phyloP scores from a whole-genome alignment of 2,113 vertebrate genomes.

The Bambusicola thoracicus region DNA sequence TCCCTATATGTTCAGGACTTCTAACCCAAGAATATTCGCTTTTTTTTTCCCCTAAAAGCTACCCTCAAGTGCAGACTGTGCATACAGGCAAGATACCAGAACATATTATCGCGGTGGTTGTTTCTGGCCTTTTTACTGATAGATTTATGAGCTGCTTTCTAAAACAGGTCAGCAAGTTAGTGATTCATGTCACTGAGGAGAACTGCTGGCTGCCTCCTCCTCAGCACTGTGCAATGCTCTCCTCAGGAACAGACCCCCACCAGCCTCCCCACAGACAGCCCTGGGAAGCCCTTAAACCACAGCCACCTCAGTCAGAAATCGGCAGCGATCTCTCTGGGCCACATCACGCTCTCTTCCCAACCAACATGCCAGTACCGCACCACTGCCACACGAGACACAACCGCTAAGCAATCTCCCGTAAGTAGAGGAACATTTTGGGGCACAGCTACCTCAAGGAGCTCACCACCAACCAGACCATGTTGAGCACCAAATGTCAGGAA shows the following conservation, averaged over 20 bases:
- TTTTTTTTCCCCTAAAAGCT: not conserved
- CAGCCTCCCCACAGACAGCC: not conserved
- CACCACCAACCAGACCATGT: not conserved
- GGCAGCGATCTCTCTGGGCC: accelerated
- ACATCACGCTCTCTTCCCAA: not conserved
- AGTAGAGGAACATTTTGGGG: not conserved
- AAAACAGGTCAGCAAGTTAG: not conserved
- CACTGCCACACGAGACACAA: not conserved
- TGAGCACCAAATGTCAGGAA: not conserved
- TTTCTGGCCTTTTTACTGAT: constrained; percentile 6
- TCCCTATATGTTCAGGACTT: not conserved
- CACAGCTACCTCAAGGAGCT: not conserved
- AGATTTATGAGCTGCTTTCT: constrained; percentile 11
- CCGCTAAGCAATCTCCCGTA: not conserved
- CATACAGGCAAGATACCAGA: not conserved
- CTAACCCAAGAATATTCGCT: not conserved
- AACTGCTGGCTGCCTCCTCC: accelerated
- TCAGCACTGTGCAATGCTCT: accelerated
- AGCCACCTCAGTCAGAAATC: not conserved
- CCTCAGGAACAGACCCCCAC: not conserved
- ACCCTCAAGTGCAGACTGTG: not conserved
- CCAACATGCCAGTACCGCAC: not conserved
- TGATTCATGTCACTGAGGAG: not conserved
- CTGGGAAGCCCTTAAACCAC: accelerated
- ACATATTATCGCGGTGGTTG: not conserved